A percentile compares a stretch with the other conserved stretches of the same genome.
Conservation (phyloP, 2,888 invertebrate species). For the Limenitis camilla region DNA sequence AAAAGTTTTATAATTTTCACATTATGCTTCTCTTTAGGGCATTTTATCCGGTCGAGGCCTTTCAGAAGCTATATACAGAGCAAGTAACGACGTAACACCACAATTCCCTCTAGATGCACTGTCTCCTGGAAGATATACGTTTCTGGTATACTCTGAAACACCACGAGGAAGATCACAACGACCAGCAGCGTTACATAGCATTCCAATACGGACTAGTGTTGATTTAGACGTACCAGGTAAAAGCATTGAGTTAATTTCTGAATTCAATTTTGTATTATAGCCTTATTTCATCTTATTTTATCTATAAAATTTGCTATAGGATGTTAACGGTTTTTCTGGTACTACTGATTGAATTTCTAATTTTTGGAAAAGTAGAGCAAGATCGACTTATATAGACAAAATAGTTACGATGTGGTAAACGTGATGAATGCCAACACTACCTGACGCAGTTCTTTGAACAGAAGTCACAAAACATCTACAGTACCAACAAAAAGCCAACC, state of each 20-base stretch:
- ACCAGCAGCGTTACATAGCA: conserved; percentile 81
- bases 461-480: too few species aligned
- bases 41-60: conserved; percentile 61
- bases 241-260: not conserved
- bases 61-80: conserved; percentile 75
- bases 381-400: too few species aligned
- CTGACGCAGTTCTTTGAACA: too few species aligned
- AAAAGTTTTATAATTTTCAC: not conserved
- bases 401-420: too few species aligned
- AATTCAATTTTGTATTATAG: not conserved
- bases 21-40: conserved; percentile 41
- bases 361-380: too few species aligned
- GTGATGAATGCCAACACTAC: too few species aligned
- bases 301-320: too few species aligned
- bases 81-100: conserved; percentile 76
- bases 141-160: conserved; percentile 87
- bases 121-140: conserved; percentile 85
- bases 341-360: too few species aligned
- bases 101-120: conserved; percentile 83
- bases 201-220: conserved; percentile 56
- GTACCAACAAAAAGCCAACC: too few species aligned
- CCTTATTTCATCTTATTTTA: too few species aligned
- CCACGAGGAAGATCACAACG: conserved; percentile 83
- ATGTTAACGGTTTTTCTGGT: too few species aligned
- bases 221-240: conserved; percentile 60